Evolutionary conservation across 2,797 vertebrate genomes (phyloP).

Genomic region (Pampus argenteus): DNA sequence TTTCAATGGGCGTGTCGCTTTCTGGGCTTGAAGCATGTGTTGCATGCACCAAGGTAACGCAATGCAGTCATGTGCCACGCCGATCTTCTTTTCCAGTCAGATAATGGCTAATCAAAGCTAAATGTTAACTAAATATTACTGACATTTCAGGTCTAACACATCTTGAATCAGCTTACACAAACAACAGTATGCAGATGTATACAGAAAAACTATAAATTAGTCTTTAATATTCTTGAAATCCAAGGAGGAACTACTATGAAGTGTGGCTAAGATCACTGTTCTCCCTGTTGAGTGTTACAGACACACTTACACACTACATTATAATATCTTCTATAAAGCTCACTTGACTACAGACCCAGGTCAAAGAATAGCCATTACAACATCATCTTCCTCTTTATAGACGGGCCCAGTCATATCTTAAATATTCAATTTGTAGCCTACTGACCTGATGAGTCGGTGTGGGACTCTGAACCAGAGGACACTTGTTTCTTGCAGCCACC

Average conservation of each 20-base stretch:
- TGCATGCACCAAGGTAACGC: slow-evolving; percentile 81
- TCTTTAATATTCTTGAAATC: background rate
- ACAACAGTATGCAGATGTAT: too few species aligned
- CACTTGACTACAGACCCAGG: background rate
- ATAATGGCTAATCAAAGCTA: slow-evolving; percentile 13
- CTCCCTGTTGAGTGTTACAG: background rate
- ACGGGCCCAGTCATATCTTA: background rate
- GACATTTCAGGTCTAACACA: background rate
- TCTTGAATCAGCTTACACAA: background rate
- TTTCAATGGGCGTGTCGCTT: slow-evolving; percentile 76
- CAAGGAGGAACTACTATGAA: background rate
- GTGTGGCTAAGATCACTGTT: background rate
- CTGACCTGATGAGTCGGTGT: slow-evolving; percentile 94
- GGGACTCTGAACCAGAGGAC: slow-evolving; percentile 92
- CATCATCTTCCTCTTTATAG: too few species aligned
- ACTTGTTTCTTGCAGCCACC: slow-evolving; percentile 86
- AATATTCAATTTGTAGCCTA: slow-evolving; percentile 3
- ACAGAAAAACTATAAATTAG: background rate
- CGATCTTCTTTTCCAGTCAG: slow-evolving; percentile 4
- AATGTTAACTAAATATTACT: background rate
- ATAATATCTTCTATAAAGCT: background rate
- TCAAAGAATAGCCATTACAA: background rate
- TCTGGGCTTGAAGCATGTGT: slow-evolving; percentile 70
- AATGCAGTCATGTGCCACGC: slow-evolving; percentile 77
- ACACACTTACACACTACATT: too few species aligned